phyloP scores from a whole-genome alignment of 2,797 vertebrate genomes.

The Echiichthys vipera region DNA sequence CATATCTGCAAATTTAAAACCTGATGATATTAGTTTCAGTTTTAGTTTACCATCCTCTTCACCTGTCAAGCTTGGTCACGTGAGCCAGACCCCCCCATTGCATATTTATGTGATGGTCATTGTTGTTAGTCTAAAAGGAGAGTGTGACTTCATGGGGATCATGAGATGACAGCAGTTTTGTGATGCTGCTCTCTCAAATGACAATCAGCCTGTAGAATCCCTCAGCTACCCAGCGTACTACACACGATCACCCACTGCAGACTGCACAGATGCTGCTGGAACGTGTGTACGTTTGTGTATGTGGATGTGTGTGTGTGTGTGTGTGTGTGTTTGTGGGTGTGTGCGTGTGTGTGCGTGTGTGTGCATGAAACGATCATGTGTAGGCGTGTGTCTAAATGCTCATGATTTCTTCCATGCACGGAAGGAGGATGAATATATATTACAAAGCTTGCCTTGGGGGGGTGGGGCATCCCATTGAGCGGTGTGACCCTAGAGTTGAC shows the following conservation, averaged over 20 bases:
- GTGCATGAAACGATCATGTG: not conserved
- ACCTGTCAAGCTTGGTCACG: constrained; percentile 28
- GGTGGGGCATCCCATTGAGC: constrained; percentile 54
- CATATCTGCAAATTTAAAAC: not conserved
- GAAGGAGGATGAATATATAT: constrained; percentile 52
- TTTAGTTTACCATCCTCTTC: constrained; percentile 7
- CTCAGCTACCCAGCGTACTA: constrained; percentile 5
- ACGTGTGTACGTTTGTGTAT: constrained; percentile 8
- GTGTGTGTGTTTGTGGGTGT: not conserved
- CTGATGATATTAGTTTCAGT: not conserved
- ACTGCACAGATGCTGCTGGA: constrained; percentile 36
- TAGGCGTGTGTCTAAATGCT: not conserved
- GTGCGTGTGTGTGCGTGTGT: not conserved
- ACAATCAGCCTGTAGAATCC: constrained; percentile 45
- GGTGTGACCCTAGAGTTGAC: constrained; percentile 72
- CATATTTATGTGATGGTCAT: constrained; percentile 39
- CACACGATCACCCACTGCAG: constrained; percentile 9
- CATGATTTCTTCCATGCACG: constrained; percentile 1
- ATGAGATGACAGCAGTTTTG: constrained; percentile 49
- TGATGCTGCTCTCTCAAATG: constrained; percentile 25
- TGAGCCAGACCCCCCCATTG: constrained; percentile 25
- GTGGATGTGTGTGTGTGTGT: not conserved
- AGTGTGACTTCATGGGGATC: constrained; percentile 57
- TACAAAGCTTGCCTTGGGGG: constrained; percentile 52
- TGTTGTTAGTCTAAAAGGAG: constrained; percentile 47